Evolutionary conservation across 2,113 vertebrate species (phyloP).

Genomic region (Bubo scandiacus): DNA sequence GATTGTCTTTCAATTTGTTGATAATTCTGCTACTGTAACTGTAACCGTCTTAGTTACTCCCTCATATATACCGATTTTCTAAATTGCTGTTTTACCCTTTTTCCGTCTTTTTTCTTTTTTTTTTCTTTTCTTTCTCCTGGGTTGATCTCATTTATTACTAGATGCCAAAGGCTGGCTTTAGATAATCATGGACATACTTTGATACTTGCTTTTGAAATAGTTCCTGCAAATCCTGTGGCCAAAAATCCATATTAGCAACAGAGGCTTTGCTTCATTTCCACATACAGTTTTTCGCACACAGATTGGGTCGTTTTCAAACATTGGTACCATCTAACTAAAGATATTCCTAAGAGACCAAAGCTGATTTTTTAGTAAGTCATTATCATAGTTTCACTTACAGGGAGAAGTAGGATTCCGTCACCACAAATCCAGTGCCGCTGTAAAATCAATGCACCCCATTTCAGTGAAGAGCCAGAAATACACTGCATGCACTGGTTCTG

Average conservation of each 20-base stretch:
- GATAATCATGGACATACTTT: neutral
- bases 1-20: neutral
- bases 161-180: neutral
- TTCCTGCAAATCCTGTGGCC: neutral
- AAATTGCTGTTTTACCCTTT: neutral
- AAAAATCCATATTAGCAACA: neutral
- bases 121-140: fast-evolving
- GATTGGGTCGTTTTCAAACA: neutral
- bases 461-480: neutral
- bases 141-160: neutral
- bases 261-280: neutral
- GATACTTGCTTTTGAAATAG: neutral
- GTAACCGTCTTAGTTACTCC: neutral
- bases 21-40: neutral
- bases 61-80: neutral
- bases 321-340: neutral
- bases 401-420: neutral
- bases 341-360: neutral
- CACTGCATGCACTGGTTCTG: neutral
- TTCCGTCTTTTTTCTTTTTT: neutral
- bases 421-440: neutral
- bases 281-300: neutral
- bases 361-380: neutral
- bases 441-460: neutral
- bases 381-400: neutral